phyloP scores from a whole-genome alignment of 2,797 vertebrate genomes.

The Diceros bicornis region DNA sequence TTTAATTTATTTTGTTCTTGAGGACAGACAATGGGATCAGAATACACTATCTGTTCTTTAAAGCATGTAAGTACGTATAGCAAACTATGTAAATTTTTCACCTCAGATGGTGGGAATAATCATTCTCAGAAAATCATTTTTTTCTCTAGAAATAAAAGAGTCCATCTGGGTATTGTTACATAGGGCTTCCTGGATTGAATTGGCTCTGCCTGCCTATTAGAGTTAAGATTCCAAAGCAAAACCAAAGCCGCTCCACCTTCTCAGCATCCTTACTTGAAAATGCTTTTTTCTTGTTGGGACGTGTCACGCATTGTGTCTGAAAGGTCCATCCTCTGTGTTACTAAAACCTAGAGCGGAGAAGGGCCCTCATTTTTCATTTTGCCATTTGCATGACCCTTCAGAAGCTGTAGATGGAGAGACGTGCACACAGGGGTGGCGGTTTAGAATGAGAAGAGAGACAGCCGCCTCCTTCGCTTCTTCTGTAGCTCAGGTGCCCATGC shows the following conservation, averaged over 20 bases:
- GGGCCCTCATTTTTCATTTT: background rate
- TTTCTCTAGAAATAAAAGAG: background rate
- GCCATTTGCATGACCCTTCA: background rate
- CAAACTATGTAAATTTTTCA: background rate
- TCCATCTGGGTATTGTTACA: background rate
- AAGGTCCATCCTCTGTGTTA: background rate
- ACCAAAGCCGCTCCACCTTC: background rate
- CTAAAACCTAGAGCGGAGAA: background rate
- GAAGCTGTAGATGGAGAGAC: background rate
- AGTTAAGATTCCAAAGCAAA: constrained; percentile 52
- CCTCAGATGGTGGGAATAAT: background rate
- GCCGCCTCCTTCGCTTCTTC: background rate
- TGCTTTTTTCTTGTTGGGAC: background rate
- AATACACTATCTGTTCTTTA: background rate
- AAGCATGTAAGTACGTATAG: background rate
- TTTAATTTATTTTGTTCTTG: background rate
- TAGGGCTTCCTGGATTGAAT: background rate
- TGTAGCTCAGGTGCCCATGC: background rate
- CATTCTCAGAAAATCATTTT: background rate
- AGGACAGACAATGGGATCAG: background rate
- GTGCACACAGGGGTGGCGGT: too few relatives aligned
- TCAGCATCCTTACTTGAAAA: background rate
- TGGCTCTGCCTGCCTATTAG: background rate
- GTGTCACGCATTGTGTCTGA: background rate
- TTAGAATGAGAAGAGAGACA: background rate